Conservation (phyloP, 2,888 invertebrate genomes). For the Lumbricus terrestris region DNA sequence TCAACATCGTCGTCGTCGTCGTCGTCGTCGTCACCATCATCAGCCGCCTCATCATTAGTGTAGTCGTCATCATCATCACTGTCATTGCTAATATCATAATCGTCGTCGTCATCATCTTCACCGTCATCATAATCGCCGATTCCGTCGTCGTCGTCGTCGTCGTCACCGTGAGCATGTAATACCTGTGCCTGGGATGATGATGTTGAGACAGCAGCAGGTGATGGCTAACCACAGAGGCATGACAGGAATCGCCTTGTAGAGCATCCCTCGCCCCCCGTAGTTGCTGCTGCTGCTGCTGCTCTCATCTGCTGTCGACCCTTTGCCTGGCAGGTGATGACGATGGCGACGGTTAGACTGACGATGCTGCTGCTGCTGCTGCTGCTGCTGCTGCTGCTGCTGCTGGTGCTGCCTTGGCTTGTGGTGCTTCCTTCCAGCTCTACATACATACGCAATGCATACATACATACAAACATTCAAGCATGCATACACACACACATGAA, state of each 20-base stretch:
- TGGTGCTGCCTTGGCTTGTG: not conserved
- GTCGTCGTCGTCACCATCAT: not conserved
- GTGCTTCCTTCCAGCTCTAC: not conserved
- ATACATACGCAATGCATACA: too few relatives aligned
- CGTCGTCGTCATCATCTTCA: not conserved
- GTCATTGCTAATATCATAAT: not conserved
- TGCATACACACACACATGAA: too few relatives aligned
- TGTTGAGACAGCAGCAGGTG: constrained; percentile 54
- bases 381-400: not conserved
- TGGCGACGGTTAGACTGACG: too few relatives aligned
- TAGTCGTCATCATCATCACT: not conserved
- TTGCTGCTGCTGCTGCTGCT: too few relatives aligned
- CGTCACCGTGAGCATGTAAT: not conserved
- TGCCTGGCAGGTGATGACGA: not conserved
- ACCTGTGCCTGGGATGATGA: constrained; percentile 55
- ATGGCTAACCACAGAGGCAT: constrained; percentile 61
- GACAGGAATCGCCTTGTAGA: constrained; percentile 60
- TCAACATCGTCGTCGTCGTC: not conserved
- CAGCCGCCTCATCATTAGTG: not conserved
- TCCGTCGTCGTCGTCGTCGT: not conserved
- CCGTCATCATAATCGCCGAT: not conserved
- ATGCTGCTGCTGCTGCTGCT: too few relatives aligned
- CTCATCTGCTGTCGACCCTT: not conserved
- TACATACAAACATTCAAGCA: too few relatives aligned
- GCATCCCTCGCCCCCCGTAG: constrained; percentile 65